phyloP scores from a whole-genome alignment of 2,113 vertebrate genomes.

The Psilopsiagon aurifrons region DNA sequence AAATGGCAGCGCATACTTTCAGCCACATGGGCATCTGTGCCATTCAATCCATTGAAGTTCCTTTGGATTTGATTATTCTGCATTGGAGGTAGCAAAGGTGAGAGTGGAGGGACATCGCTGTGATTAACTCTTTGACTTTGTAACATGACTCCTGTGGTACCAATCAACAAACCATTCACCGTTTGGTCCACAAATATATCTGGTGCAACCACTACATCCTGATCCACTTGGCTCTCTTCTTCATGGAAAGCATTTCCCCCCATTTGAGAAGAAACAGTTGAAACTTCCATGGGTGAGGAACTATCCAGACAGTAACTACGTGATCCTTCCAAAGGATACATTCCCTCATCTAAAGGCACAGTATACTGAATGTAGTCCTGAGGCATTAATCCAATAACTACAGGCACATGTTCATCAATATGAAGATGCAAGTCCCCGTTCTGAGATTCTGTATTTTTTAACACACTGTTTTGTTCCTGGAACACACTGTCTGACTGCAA shows the following conservation, averaged over 20 bases:
- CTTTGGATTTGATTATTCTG: constrained; percentile 86
- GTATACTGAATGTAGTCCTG: constrained; percentile 99
- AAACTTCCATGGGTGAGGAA: constrained; percentile 94
- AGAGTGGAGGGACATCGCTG: constrained; percentile 85
- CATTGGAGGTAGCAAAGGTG: constrained; percentile 90
- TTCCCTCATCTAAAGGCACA: constrained; percentile 99
- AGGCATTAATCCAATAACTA: constrained; percentile 93
- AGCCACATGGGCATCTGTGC: constrained; percentile 85
- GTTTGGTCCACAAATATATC: constrained; percentile 92
- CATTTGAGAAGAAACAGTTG: constrained; percentile 77
- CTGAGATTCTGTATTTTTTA: constrained; percentile 85
- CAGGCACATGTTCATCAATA: constrained; percentile 96
- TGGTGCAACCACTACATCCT: constrained; percentile 82
- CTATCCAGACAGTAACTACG: constrained; percentile 89
- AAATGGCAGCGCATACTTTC: constrained; percentile 93
- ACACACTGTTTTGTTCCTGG: constrained; percentile 81
- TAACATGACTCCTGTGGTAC: constrained; percentile 87
- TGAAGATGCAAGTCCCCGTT: constrained; percentile 88
- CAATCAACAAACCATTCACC: constrained; percentile 84
- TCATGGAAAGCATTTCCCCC: constrained; percentile 79
- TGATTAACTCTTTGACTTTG: constrained; percentile 82
- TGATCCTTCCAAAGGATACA: constrained; percentile 91
- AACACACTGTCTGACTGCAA: constrained; percentile 87
- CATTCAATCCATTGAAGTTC: constrained; percentile 85
- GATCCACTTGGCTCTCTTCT: constrained; percentile 83